A percentile compares a stretch with the other conserved stretches of the same genome.
These are phyloP conservation scores for Folsomia manolachei DNA, from an alignment of 2,888 invertebrate species.

Conservation along the genomic window DNA sequence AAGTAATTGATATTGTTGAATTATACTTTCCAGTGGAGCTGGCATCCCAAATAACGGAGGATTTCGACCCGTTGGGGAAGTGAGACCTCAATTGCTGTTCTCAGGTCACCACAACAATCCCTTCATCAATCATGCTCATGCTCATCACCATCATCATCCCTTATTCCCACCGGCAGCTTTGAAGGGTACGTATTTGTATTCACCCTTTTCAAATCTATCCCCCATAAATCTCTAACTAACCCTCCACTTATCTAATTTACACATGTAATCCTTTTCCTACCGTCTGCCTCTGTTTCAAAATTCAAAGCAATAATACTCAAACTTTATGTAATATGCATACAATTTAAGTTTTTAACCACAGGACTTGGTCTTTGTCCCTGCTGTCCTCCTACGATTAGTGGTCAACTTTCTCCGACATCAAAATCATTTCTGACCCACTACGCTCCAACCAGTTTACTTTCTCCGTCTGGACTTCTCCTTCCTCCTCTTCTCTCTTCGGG, in stretches of 20 bases:
- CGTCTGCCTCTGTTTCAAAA: too few relatives aligned
- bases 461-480: slow-evolving; percentile 23
- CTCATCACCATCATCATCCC: slow-evolving; percentile 20
- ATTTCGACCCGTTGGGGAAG: slow-evolving; percentile 34
- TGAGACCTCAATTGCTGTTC: slow-evolving; percentile 25
- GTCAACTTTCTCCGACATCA: not conserved
- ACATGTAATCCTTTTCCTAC: not conserved
- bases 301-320: not conserved
- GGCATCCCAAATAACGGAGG: slow-evolving; percentile 15
- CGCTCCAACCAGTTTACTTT: slow-evolving; percentile 11
- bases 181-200: not conserved
- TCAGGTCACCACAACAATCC: slow-evolving; percentile 45
- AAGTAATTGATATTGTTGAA: not conserved
- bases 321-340: too few relatives aligned
- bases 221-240: not conserved
- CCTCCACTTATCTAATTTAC: not conserved
- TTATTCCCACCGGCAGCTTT: slow-evolving; percentile 5
- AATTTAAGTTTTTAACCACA: too few relatives aligned
- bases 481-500: slow-evolving; percentile 30
- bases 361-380: slow-evolving; percentile 8
- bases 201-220: slow-evolving; percentile 3
- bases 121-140: slow-evolving; percentile 24
- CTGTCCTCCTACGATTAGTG: not conserved
- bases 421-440: not conserved
- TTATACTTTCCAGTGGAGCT: not conserved